Evolutionary conservation across 2,888 invertebrate species (phyloP).

Genomic region (Mycogona germanica): DNA sequence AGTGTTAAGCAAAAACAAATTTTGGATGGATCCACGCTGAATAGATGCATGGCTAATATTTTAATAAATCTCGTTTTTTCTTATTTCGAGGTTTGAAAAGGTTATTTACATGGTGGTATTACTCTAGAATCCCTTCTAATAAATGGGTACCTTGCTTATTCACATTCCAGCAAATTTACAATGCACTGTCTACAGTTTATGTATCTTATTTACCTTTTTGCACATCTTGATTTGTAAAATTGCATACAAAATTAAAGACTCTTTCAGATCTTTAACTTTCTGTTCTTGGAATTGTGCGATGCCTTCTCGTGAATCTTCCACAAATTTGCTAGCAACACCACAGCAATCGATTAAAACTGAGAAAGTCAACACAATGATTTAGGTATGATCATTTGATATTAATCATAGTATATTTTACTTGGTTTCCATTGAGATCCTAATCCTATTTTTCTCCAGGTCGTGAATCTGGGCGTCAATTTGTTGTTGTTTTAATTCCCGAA

Average conservation of each 20-base stretch:
- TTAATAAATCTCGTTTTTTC: no score
- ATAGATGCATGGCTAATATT: no score
- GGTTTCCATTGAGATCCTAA: slow-evolving; percentile 45
- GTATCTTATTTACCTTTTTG: slow-evolving; percentile 46
- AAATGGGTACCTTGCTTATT: no score
- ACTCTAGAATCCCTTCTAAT: no score
- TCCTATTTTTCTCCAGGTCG: slow-evolving; percentile 46
- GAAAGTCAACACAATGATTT: no score
- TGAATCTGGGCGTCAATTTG: slow-evolving; percentile 53
- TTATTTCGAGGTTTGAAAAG: no score
- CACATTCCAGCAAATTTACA: no score
- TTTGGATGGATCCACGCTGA: no score
- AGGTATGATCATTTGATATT: no score
- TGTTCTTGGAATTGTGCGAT: slow-evolving; percentile 59
- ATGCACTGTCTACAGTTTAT: background rate
- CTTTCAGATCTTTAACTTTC: slow-evolving; percentile 55
- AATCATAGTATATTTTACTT: no score
- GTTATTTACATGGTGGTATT: no score
- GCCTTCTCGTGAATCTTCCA: slow-evolving; percentile 50
- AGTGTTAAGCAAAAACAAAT: no score
- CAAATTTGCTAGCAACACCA: slow-evolving; percentile 48
- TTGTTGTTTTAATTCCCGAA: slow-evolving; percentile 53
- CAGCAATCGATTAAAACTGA: slow-evolving; percentile 9
- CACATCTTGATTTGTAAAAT: slow-evolving; percentile 58
- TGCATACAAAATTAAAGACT: slow-evolving; percentile 54